A percentile compares a stretch with the other conserved stretches of the same genome.
phyloP scores from a whole-genome alignment of 1,140 invertebrate species.

The Metopolophium dirhodum region DNA sequence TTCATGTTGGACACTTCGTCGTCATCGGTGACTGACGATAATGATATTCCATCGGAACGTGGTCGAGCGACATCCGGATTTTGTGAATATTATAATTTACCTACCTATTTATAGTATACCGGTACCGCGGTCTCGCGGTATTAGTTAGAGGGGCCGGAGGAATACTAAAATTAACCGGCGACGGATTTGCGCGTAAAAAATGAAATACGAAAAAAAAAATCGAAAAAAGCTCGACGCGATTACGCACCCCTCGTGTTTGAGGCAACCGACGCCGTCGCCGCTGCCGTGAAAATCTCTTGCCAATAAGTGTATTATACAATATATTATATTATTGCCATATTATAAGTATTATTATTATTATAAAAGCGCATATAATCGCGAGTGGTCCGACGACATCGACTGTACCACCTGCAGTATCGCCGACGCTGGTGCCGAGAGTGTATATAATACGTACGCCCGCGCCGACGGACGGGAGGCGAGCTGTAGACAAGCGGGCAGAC shows the following conservation, averaged over 20 bases:
- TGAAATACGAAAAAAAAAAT: not conserved
- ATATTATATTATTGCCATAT: not conserved
- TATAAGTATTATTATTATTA: not conserved
- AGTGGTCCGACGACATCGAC: not conserved
- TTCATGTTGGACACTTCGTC: not conserved
- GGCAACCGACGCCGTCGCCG: not conserved
- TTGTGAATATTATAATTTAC: not conserved
- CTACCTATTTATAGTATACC: not conserved
- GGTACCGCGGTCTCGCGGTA: not conserved
- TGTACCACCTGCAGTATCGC: constrained; percentile 5
- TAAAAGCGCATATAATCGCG: not conserved
- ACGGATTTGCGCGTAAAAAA: not conserved
- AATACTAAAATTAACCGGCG: not conserved
- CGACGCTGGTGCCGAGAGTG: constrained; percentile 14
- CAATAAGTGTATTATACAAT: not conserved
- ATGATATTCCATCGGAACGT: not conserved
- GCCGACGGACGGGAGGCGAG: not conserved
- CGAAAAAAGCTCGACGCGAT: not conserved
- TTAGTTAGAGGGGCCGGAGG: not conserved
- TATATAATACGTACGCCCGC: not conserved
- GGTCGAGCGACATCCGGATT: not conserved
- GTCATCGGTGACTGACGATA: not conserved
- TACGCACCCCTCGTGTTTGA: not conserved
- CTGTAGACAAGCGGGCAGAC: not conserved
- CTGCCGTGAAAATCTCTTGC: not conserved